Evolutionary conservation across 2,888 invertebrate genomes (phyloP).

Genomic region (Dromius quadrimaculatus): DNA sequence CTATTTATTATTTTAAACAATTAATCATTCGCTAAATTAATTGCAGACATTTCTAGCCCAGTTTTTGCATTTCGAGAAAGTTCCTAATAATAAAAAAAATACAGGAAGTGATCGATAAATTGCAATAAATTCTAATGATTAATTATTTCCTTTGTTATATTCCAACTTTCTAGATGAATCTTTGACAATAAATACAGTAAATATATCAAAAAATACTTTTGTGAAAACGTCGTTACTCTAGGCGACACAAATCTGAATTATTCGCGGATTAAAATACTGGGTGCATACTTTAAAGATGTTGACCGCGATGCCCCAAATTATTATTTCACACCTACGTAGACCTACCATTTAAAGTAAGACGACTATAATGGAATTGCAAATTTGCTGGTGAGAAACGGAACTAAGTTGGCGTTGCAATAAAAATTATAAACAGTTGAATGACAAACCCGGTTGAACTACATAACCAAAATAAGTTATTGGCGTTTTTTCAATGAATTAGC

Average conservation of each 20-base stretch:
- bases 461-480: too few relatives aligned
- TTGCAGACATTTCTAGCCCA: too few relatives aligned
- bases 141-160: conserved; percentile 9
- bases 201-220: too few relatives aligned
- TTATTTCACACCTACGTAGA: not conserved
- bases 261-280: not conserved
- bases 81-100: conserved; percentile 1
- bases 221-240: too few relatives aligned
- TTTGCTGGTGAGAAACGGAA: not conserved
- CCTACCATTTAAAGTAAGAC: not conserved
- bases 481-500: too few relatives aligned
- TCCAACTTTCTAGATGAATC: conserved; percentile 16
- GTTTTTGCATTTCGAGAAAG: conserved; percentile 9
- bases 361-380: not conserved
- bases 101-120: conserved; percentile 19
- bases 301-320: not conserved
- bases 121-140: conserved; percentile 4
- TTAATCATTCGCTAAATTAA: too few relatives aligned
- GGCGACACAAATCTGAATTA: not conserved
- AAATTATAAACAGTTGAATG: too few relatives aligned
- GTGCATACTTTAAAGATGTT: not conserved
- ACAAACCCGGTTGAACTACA: too few relatives aligned
- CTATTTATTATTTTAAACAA: too few relatives aligned
- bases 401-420: not conserved
- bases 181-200: not conserved